Evolutionary conservation across 2,113 vertebrate species (phyloP).

Genomic region (Cyprinodon brontotheroides): DNA sequence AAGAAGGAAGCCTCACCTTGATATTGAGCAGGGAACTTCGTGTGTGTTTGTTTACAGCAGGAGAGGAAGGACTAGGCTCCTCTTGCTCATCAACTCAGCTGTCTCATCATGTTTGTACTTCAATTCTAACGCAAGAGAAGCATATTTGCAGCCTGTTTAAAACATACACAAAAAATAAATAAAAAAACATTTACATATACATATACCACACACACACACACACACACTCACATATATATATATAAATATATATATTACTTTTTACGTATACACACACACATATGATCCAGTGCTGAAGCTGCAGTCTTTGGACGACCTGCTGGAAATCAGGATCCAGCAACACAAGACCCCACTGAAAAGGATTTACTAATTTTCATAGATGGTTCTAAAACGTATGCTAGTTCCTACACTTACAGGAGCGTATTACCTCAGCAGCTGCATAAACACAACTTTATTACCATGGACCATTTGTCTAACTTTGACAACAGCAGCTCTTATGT

Average conservation of each 20-base stretch:
- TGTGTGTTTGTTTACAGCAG: not conserved
- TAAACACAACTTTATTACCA: too few species aligned
- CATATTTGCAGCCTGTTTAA: conserved; percentile 55
- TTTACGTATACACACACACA: not conserved
- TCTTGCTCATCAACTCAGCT: conserved; percentile 6
- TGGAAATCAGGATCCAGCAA: too few species aligned
- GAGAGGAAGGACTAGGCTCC: not conserved
- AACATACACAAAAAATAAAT: not conserved
- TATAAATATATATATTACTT: not conserved
- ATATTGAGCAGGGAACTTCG: not conserved
- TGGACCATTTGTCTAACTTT: too few species aligned
- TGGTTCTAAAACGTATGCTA: too few species aligned
- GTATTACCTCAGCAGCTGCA: too few species aligned
- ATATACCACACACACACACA: not conserved
- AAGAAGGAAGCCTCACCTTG: conserved; percentile 11
- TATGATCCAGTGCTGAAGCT: too few species aligned
- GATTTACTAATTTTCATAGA: too few species aligned
- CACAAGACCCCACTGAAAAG: too few species aligned
- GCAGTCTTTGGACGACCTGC: too few species aligned
- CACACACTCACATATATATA: not conserved
- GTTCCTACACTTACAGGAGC: too few species aligned
- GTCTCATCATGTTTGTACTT: not conserved
- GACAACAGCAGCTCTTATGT: too few species aligned
- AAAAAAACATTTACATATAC: too few species aligned
- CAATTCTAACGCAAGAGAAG: conserved; percentile 19